phyloP scores from a whole-genome alignment of 2,113 vertebrate genomes.

The Mobula hypostoma region DNA sequence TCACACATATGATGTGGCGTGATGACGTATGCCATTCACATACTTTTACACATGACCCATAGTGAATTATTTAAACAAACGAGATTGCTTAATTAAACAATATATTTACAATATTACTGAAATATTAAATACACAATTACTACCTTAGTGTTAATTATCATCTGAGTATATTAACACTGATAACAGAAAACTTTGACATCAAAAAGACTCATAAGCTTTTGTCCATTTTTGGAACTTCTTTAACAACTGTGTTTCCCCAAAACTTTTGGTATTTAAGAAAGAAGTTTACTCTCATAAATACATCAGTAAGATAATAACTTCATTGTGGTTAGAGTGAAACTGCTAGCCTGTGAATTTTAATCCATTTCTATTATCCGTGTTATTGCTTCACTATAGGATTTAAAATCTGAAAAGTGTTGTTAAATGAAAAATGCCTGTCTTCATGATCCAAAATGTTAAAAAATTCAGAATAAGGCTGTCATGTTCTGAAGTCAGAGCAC shows the following conservation, averaged over 20 bases:
- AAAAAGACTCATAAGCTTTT: not conserved
- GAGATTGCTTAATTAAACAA: too few relatives aligned
- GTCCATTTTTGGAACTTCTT: not conserved
- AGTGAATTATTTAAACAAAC: too few relatives aligned
- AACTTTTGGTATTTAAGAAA: not conserved
- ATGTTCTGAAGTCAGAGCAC: not conserved
- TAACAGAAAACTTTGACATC: not conserved
- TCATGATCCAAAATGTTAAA: constrained; percentile 1
- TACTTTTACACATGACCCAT: too few relatives aligned
- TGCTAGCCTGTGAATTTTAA: constrained; percentile 4
- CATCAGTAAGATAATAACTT: constrained; percentile 14
- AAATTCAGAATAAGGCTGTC: not conserved
- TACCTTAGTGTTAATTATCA: not conserved
- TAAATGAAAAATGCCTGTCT: constrained; percentile 12
- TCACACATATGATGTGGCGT: too few relatives aligned
- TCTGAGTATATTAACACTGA: not conserved
- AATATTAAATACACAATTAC: too few relatives aligned
- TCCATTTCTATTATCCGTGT: constrained; percentile 18
- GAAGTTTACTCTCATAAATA: not conserved
- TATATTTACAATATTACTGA: too few relatives aligned
- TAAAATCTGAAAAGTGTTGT: constrained; percentile 3
- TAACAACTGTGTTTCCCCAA: not conserved
- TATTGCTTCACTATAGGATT: constrained; percentile 15
- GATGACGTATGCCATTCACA: too few relatives aligned
- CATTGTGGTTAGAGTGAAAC: not conserved